phyloP scores from a whole-genome alignment of 2,113 vertebrate species.

The Clarias batrachus region DNA sequence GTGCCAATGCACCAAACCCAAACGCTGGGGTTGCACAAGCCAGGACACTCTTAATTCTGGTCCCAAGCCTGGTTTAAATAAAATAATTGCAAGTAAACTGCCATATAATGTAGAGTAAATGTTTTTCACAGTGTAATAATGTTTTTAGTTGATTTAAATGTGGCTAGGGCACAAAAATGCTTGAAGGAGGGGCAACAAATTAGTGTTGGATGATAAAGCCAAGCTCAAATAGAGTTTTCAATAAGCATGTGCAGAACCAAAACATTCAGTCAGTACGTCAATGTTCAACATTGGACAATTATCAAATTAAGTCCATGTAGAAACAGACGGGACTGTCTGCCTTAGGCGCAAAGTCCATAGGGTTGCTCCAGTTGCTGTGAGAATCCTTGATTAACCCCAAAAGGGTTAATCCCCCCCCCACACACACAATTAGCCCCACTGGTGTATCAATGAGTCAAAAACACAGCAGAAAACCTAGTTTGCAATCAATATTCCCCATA shows the following conservation, averaged over 20 bases:
- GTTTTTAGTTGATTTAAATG: neutral
- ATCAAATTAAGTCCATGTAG: neutral
- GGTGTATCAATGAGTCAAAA: neutral
- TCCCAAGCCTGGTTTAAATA: too few species aligned
- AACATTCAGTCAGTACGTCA: neutral
- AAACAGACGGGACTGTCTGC: neutral
- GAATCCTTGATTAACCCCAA: neutral
- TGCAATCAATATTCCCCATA: neutral
- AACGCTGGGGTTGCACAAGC: too few species aligned
- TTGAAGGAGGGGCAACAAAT: neutral
- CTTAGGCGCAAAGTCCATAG: neutral
- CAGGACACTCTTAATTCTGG: too few species aligned
- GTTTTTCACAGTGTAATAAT: neutral
- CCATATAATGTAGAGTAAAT: neutral
- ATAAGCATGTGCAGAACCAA: neutral
- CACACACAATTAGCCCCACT: slow-evolving; percentile 11
- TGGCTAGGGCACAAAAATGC: neutral
- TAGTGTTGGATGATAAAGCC: neutral
- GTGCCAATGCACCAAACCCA: too few species aligned
- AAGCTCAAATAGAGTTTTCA: neutral
- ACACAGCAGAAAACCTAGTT: neutral
- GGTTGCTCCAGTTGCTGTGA: slow-evolving; percentile 6
- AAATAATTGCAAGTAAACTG: too few species aligned
- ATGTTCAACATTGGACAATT: neutral
- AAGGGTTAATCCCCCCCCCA: too few species aligned